Evolutionary conservation across 2,797 vertebrate genomes (phyloP).

Genomic region (Mus spretus): DNA sequence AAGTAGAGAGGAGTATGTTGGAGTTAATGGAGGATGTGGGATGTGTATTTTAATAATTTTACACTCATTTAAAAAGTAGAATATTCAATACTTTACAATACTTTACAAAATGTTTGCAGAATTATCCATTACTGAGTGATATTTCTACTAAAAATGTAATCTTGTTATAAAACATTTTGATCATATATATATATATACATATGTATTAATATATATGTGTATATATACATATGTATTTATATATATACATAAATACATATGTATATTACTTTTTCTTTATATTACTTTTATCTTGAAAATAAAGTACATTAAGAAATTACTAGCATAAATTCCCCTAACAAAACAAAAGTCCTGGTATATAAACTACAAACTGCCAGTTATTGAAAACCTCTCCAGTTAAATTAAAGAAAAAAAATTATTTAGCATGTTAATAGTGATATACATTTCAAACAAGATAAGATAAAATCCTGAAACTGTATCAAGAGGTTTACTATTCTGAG

Average conservation of each 20-base stretch:
- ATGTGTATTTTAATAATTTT: not conserved
- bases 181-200: not conserved
- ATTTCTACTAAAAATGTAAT: not conserved
- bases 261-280: no score
- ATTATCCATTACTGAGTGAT: constrained; percentile 6
- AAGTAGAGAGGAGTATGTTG: not conserved
- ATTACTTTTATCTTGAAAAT: not conserved
- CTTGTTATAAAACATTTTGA: not conserved
- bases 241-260: no score
- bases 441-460: constrained; percentile 26
- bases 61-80: not conserved
- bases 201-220: not conserved
- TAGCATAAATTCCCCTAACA: constrained; percentile 4
- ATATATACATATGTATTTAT: not conserved
- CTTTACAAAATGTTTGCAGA: not conserved
- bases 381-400: constrained; percentile 25
- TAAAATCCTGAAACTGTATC: constrained; percentile 48
- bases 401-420: constrained; percentile 34
- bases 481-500: not conserved
- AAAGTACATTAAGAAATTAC: constrained; percentile 15
- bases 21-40: not conserved
- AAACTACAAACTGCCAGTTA: constrained; percentile 21
- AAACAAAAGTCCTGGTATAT: constrained; percentile 6
- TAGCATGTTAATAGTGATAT: constrained; percentile 30
- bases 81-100: not conserved